Base-by-base conservation (phyloP, 2,888 invertebrate species). In the Temnothorax unifasciatus region DNA sequence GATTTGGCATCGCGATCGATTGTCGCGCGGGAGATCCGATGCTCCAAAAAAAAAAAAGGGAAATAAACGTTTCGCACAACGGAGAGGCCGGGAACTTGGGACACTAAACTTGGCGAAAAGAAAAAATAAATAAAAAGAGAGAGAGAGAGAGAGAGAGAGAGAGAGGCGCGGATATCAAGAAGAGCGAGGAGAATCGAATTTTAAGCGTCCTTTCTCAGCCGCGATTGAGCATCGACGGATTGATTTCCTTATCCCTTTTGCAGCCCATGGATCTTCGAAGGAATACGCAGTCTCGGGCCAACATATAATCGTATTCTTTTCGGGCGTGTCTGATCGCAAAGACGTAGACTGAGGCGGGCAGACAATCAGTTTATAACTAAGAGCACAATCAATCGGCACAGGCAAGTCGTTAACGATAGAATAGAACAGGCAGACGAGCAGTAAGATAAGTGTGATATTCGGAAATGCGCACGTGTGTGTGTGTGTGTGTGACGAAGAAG, bases 291-390 rank as follows among this genome's bases (percentile, higher is more conserved):
- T 64, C 15, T 61, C 29, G 68, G 82, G 25, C 34, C 63, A 25
- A 66, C 54, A 5, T 34, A 44, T 47, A 52, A 61, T 76, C 66
- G 61, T 77, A 47, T 77, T 79, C 44, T 75, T 66, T 68, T 71
- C 44, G 73, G 86, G 84, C 87, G 86, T 86, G 86, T 90, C 85
- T 86, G 76, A 82, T 87, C 89, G 86, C 90, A 90, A 87, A 86
- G 84, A 88, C 79, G 82, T 82, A 87, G 87, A 87, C 77, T 83
- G 85, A 85, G 85, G 74, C 73, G 83, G 29, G 50, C 84, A 71
- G 73, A 73, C 41, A 79, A 79, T 71, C 21, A 79, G 6, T 59
- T 73, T 73, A 59, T 73, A 71, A 77, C 57, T 71, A 85, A 79
- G 54, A 85, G 59, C 47, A 73, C 63, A 76, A 47, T 79, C 38